Base-by-base conservation (phyloP, 2,888 invertebrate genomes). In the Hylaea fasciaria region DNA sequence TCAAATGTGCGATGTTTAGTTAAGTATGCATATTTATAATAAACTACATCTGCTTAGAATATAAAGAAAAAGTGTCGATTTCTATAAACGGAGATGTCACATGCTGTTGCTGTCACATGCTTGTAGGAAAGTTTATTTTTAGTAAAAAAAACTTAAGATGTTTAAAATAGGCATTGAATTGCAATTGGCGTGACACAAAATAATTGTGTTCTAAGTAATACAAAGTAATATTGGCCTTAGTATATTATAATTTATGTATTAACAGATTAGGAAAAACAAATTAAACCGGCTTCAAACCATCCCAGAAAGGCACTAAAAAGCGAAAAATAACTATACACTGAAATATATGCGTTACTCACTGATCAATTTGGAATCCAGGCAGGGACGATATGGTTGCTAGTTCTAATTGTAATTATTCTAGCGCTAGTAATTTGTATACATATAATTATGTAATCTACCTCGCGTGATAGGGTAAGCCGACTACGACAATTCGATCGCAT, bases 391-490 rank as follows among this genome's bases (percentile, higher is more conserved):
- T 28, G 7, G 7, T 32, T 61, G 63, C 40, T 55, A 54, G 46
- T 49, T 49, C 41, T 57, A 53, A 50, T 59, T 54, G 43, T 43
- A 32, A 9, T 32, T 32, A n/a, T n/a, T 32, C 5, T 32, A 32
- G 32, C 22, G 3, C 3, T 22, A 22, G 22, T 2, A 22, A 22
- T 22, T 5, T 2, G 22, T 5, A 22, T 22, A 22, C 5, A 22
- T 5, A 22, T 28, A 28, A 28, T 5, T 3, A 28, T 28, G 7
- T 3, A 28, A 28, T 7, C 32, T 32, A 7, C 32, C 9, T 78
- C 59, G 78, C 81, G 79, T 80, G 80, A 80, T 76, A 80, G 80
- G 79, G 71, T 80, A 80, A 60, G 63, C 56, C 7, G 11, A 16
- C 55, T 9, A 32, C 10, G n/a, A 29, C 22, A 28, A 14, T 22